Percentiles rank a stretch among this genome's conserved stretches.
Conservation (phyloP, 2,797 vertebrate species). For the Sebastes oblongus region DNA sequence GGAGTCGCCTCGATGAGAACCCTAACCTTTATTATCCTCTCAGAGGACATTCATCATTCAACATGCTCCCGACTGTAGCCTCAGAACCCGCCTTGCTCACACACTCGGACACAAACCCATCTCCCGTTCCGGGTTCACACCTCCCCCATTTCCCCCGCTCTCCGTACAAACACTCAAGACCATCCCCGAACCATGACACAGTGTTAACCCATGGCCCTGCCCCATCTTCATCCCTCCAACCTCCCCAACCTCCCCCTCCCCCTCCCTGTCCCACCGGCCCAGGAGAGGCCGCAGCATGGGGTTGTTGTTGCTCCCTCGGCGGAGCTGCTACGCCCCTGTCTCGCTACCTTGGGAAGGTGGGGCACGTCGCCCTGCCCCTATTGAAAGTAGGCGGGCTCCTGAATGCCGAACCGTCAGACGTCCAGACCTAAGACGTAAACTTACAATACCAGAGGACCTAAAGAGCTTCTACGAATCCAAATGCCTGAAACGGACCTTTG, state of each 20-base stretch:
- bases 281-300: conserved; percentile 72
- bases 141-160: conserved; percentile 68
- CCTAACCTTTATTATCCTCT: conserved; percentile 25
- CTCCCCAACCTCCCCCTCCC: conserved; percentile 64
- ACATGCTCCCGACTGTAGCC: conserved; percentile 59
- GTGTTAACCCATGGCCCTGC: conserved; percentile 61
- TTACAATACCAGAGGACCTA: conserved; percentile 10
- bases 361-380: conserved; percentile 85
- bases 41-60: conserved; percentile 41
- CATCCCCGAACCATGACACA: not conserved
- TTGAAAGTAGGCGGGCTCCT: conserved; percentile 85
- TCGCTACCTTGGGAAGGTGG: conserved; percentile 89
- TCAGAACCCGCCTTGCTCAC: conserved; percentile 55
- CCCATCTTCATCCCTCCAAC: conserved; percentile 50
- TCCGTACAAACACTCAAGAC: conserved; percentile 37
- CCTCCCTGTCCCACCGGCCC: conserved; percentile 63
- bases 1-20: conserved; percentile 7
- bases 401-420: conserved; percentile 81
- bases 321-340: conserved; percentile 76
- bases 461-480: conserved; percentile 12
- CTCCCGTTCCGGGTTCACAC: conserved; percentile 39
- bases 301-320: conserved; percentile 79
- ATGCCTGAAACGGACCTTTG: conserved; percentile 21
- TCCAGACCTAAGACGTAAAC: conserved; percentile 83
- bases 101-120: not conserved